A percentile compares a stretch with the other conserved stretches of the same genome.
Evolutionary conservation across 2,888 invertebrate species (phyloP).

Genomic region (Nephrotoma guestfalica): DNA sequence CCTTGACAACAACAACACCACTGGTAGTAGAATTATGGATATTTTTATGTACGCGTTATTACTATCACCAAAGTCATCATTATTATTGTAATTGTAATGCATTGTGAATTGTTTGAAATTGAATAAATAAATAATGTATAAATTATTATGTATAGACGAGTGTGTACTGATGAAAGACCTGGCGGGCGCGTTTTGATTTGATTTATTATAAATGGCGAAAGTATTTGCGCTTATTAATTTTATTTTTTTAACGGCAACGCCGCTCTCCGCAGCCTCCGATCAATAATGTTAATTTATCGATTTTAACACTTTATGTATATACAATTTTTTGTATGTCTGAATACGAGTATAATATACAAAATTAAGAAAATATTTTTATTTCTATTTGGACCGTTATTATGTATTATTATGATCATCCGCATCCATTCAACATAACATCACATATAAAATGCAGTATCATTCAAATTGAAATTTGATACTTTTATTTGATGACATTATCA

Average conservation of each 20-base stretch:
- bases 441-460: neutral
- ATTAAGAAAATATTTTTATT: neutral
- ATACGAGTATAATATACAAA: too few species aligned
- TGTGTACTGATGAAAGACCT: too few species aligned
- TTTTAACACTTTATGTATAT: neutral
- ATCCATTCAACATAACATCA: neutral
- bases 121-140: neutral
- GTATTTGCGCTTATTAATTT: too few species aligned
- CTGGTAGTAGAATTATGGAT: neutral
- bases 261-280: neutral
- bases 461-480: neutral
- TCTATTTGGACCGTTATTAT: neutral
- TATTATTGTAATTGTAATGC: neutral
- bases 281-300: neutral
- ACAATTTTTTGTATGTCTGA: too few species aligned
- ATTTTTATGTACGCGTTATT: neutral
- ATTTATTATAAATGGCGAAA: too few species aligned
- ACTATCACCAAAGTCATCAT: neutral
- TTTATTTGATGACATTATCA: neutral
- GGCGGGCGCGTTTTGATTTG: too few species aligned
- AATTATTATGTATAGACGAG: neutral
- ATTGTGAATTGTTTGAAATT: neutral
- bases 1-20: neutral
- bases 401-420: neutral
- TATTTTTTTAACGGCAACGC: neutral